Evolutionary conservation across 2,797 vertebrate species (phyloP).

Genomic region (Lindbergichthys nudifrons): DNA sequence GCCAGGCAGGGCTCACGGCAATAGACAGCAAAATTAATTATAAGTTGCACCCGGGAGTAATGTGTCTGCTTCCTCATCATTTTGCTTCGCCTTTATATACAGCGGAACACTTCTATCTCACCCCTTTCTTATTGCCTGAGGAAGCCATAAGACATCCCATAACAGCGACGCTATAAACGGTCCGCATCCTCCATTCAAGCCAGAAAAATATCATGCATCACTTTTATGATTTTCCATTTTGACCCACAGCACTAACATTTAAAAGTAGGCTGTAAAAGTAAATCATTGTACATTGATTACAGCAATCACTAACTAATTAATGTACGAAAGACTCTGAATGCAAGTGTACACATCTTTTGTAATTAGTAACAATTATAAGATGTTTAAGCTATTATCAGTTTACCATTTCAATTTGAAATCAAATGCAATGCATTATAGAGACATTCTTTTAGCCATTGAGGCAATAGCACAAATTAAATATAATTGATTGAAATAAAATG

Average conservation of each 20-base stretch:
- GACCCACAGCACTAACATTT: neutral
- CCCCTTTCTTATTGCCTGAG: constrained; percentile 5
- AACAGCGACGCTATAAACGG: neutral
- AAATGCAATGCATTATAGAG: neutral
- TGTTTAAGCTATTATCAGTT: too few relatives aligned
- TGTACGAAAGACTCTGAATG: neutral
- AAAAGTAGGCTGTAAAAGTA: neutral
- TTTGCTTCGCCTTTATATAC: constrained; percentile 42
- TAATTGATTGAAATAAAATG: neutral
- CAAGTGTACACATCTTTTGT: neutral
- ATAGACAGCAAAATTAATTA: constrained; percentile 46
- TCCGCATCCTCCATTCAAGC: constrained; percentile 1
- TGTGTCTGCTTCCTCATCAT: constrained; percentile 39
- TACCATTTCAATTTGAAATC: neutral
- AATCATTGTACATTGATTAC: constrained; percentile 6
- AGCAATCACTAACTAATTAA: neutral
- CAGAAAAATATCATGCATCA: constrained; percentile 16
- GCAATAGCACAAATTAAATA: neutral
- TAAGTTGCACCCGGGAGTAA: constrained; percentile 31
- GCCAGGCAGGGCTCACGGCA: constrained; percentile 24
- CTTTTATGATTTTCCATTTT: neutral
- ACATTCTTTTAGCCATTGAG: neutral
- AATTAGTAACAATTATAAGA: neutral
- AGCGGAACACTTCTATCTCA: constrained; percentile 20
- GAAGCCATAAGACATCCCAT: constrained; percentile 16